phyloP scores from a whole-genome alignment of 2,888 invertebrate genomes.

The Eilema sororculum region DNA sequence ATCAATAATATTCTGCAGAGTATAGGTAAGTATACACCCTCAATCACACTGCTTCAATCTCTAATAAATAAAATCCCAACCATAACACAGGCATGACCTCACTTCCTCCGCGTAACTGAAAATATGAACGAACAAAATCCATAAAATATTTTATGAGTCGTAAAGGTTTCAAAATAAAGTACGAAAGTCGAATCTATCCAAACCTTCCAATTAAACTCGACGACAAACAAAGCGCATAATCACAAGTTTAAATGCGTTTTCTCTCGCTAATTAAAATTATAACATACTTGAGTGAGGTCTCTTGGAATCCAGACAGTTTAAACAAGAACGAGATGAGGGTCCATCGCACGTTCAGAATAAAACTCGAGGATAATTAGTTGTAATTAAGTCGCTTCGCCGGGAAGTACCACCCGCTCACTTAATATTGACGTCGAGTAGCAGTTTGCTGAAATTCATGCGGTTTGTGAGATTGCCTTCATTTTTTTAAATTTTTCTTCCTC shows the following conservation, averaged over 20 bases:
- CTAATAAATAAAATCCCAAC: neutral
- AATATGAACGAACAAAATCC: slow-evolving; percentile 13
- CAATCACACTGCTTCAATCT: too few relatives aligned
- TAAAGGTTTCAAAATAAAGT: slow-evolving; percentile 16
- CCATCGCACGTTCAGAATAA: slow-evolving; percentile 41
- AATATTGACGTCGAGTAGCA: neutral
- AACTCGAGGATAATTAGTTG: slow-evolving; percentile 45
- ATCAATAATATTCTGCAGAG: too few relatives aligned
- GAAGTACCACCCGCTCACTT: slow-evolving; percentile 3
- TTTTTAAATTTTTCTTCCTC: neutral
- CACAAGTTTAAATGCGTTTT: slow-evolving; percentile 34
- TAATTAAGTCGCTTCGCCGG: slow-evolving; percentile 35
- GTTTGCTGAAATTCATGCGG: neutral
- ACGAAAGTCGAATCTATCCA: slow-evolving; percentile 3
- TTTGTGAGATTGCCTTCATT: neutral
- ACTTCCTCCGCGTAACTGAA: neutral
- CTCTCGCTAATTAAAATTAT: slow-evolving; percentile 49
- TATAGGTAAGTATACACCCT: too few relatives aligned
- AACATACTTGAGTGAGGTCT: slow-evolving; percentile 32
- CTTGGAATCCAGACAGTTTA: slow-evolving; percentile 23
- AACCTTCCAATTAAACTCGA: slow-evolving; percentile 32
- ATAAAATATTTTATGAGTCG: slow-evolving; percentile 10
- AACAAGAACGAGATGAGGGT: slow-evolving; percentile 46
- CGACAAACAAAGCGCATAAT: slow-evolving; percentile 36
- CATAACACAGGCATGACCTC: neutral